Percentiles rank a stretch among this genome's conserved stretches.
phyloP scores from a whole-genome alignment of 2,888 invertebrate genomes.

The Agrochola lychnidis region DNA sequence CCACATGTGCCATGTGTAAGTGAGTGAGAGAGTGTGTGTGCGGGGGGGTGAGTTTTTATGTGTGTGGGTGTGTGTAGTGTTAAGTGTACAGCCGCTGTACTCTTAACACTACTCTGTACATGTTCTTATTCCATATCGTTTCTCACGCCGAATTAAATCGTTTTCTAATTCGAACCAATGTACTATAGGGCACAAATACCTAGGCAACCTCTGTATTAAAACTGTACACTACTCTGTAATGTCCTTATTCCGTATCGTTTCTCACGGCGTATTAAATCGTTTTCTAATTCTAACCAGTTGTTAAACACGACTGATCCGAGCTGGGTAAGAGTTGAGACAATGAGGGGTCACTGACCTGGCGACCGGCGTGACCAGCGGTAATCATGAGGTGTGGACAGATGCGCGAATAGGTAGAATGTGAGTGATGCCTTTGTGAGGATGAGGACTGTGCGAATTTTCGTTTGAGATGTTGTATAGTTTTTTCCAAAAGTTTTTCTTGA shows the following conservation, averaged over 20 bases:
- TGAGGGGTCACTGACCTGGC: conserved; percentile 69
- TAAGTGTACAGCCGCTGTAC: neutral
- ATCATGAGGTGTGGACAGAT: conserved; percentile 50
- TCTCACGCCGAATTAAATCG: conserved; percentile 36
- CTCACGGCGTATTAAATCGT: conserved; percentile 64
- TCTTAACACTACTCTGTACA: neutral
- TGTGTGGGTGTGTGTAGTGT: too few relatives aligned
- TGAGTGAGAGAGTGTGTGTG: too few relatives aligned
- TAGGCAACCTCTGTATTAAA: neutral
- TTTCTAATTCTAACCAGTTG: conserved; percentile 69
- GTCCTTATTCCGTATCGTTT: conserved; percentile 48
- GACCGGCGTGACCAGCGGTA: conserved; percentile 66
- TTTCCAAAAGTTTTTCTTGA: neutral
- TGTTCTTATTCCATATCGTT: conserved; percentile 24
- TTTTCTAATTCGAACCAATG: too few relatives aligned
- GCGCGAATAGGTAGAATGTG: conserved; percentile 48
- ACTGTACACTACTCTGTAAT: neutral
- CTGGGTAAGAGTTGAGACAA: conserved; percentile 71
- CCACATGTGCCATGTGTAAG: too few relatives aligned
- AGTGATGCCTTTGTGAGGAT: conserved; percentile 32
- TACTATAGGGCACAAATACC: too few relatives aligned
- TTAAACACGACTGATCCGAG: conserved; percentile 67
- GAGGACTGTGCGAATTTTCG: conserved; percentile 21
- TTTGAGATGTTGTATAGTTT: neutral
- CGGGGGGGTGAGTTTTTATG: too few relatives aligned